Percentiles rank a stretch among this genome's conserved stretches.
Evolutionary conservation across 2,797 vertebrate species (phyloP).

Genomic region (Sebastes cheni): DNA sequence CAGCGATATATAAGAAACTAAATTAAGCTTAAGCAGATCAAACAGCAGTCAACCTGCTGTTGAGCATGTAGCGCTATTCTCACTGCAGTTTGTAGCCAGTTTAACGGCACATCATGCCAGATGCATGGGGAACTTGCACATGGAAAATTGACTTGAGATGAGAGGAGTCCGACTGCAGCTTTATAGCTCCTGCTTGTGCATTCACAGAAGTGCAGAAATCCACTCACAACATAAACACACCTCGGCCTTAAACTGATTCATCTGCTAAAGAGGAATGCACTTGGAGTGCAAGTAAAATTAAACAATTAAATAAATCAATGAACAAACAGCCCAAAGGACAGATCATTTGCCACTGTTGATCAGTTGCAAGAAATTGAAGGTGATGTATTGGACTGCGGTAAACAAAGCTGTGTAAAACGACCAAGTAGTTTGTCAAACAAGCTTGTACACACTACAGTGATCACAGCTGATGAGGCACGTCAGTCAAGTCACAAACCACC

Average conservation of each 20-base stretch:
- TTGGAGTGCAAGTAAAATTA: slow-evolving; percentile 11
- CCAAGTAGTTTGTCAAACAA: slow-evolving; percentile 26
- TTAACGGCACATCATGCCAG: slow-evolving; percentile 28
- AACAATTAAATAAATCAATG: slow-evolving; percentile 46
- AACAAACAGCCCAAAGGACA: slow-evolving; percentile 26
- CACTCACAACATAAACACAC: neutral
- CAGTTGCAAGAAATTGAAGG: slow-evolving; percentile 1
- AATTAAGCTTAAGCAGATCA: slow-evolving; percentile 7
- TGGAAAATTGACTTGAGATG: neutral
- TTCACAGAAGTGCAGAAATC: neutral
- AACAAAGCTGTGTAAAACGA: slow-evolving; percentile 27
- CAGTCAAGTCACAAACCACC: slow-evolving; percentile 16
- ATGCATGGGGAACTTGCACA: slow-evolving; percentile 10
- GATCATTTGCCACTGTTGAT: slow-evolving; percentile 28
- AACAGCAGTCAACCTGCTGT: slow-evolving; percentile 15
- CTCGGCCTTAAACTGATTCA: neutral
- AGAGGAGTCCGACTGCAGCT: neutral
- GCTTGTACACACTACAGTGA: slow-evolving; percentile 5
- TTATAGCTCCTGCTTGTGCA: neutral
- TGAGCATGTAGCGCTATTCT: slow-evolving; percentile 19
- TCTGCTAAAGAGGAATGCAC: slow-evolving; percentile 4
- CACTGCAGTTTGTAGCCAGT: slow-evolving; percentile 4
- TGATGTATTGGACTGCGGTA: slow-evolving; percentile 2
- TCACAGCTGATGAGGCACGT: slow-evolving; percentile 18
- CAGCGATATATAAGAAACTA: neutral